These are phyloP conservation scores for Pyrrhia umbra DNA, from an alignment of 2,888 invertebrate species.

Conservation along the genomic window DNA sequence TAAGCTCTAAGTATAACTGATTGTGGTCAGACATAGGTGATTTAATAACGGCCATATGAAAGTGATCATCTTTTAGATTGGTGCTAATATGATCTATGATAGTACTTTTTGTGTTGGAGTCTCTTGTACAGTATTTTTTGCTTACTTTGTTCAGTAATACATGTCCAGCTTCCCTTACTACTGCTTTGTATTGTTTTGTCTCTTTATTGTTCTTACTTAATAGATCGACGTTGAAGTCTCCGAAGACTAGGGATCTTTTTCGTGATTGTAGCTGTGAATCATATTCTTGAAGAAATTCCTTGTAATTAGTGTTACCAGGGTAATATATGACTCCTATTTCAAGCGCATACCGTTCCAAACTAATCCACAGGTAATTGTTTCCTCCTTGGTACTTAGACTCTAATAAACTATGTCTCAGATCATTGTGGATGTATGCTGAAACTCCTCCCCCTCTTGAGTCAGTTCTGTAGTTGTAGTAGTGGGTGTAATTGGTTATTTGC, in stretches of 20 bases:
- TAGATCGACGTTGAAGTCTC: too few relatives aligned
- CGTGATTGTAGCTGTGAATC: too few relatives aligned
- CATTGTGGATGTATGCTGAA: slow-evolving; percentile 12
- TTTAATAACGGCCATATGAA: slow-evolving; percentile 2
- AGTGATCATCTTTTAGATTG: slow-evolving; percentile 3
- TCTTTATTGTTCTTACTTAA: slow-evolving; percentile 1
- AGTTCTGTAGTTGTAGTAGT: slow-evolving; percentile 13
- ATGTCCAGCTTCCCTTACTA: slow-evolving; percentile 11
- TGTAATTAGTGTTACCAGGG: slow-evolving; percentile 19
- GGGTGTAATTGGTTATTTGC: slow-evolving; percentile 13
- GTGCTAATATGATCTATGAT: slow-evolving; percentile 13
- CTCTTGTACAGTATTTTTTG: slow-evolving; percentile 10
- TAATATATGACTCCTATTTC: slow-evolving; percentile 18
- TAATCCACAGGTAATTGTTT: slow-evolving; percentile 19
- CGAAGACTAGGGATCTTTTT: too few relatives aligned
- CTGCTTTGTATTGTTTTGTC: slow-evolving; percentile 10
- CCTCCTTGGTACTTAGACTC: slow-evolving; percentile 14
- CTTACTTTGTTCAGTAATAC: slow-evolving; percentile 5
- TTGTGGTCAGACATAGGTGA: too few relatives aligned
- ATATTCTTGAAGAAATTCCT: too few relatives aligned
- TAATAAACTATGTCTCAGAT: slow-evolving; percentile 3
- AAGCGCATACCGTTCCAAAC: slow-evolving; percentile 8
- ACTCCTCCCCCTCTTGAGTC: slow-evolving; percentile 18
- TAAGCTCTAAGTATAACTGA: slow-evolving; percentile 7
- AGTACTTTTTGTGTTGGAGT: slow-evolving; percentile 2